Percentiles rank a stretch among this genome's conserved stretches.
phyloP scores from a whole-genome alignment of 1,140 invertebrate species.

The Muscidifurax raptorellus region DNA sequence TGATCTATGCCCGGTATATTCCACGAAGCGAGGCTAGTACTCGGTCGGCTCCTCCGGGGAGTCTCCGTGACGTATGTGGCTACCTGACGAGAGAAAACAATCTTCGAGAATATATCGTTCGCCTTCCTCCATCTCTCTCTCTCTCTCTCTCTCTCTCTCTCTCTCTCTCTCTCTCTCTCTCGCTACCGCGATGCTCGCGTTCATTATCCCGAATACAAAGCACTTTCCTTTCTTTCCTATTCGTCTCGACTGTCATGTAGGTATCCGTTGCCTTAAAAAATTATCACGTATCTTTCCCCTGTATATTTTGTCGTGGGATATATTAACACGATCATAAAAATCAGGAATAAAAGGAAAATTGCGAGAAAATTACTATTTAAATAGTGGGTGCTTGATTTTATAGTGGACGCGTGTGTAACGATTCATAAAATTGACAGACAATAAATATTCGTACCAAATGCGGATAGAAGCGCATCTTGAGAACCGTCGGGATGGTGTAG shows the following conservation, averaged over 20 bases:
- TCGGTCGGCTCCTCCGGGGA: conserved; percentile 63
- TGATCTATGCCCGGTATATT: conserved; percentile 72
- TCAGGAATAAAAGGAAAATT: neutral
- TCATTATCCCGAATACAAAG: conserved; percentile 33
- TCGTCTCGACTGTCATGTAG: neutral
- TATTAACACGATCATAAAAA: neutral
- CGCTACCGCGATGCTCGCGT: neutral
- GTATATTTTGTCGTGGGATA: neutral
- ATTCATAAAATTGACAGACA: neutral
- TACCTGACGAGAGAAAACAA: conserved; percentile 77
- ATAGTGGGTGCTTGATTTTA: neutral
- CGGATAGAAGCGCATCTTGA: neutral
- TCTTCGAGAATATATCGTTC: conserved; percentile 75
- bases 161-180: neutral
- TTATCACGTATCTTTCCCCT: neutral
- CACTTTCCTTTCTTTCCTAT: conserved; percentile 35
- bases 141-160: neutral
- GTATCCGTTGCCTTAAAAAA: conserved; percentile 23
- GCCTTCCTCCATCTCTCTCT: conserved; percentile 49
- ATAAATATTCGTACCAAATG: neutral
- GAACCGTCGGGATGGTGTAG: neutral
- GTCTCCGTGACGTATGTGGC: conserved; percentile 74
- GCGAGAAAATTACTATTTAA: neutral
- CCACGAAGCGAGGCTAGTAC: conserved; percentile 62
- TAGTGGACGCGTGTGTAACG: too few relatives aligned